Conservation (phyloP, 2,888 invertebrate species). For the Dasypolia templi region DNA sequence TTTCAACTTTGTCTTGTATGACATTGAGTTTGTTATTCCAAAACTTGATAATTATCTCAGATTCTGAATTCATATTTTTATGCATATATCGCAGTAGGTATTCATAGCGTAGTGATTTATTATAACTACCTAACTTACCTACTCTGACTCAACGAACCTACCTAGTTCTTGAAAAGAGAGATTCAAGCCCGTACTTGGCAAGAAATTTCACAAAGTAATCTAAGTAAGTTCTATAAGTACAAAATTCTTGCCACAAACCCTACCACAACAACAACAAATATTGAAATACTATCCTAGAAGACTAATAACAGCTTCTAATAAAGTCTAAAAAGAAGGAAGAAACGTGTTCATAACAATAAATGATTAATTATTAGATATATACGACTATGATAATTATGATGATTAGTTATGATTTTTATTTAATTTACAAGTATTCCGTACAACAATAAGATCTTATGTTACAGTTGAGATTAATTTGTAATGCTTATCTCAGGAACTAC, state of each 20-base stretch:
- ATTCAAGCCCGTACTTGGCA: neutral
- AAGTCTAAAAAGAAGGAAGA: slow-evolving; percentile 21
- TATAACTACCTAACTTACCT: neutral
- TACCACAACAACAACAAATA: slow-evolving; percentile 7
- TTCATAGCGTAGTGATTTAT: neutral
- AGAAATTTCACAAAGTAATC: neutral
- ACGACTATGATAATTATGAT: too few species aligned
- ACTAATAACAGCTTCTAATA: too few species aligned
- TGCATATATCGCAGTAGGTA: neutral
- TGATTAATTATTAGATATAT: too few species aligned
- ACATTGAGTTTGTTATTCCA: neutral
- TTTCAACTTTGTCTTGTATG: neutral
- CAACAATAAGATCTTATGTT: slow-evolving; percentile 2
- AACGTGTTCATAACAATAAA: slow-evolving; percentile 34
- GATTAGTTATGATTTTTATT: too few species aligned
- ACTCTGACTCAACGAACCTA: neutral
- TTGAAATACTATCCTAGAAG: slow-evolving; percentile 10
- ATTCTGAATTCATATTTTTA: neutral
- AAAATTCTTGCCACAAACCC: slow-evolving; percentile 29
- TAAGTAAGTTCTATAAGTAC: too few species aligned
- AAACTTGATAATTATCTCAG: neutral
- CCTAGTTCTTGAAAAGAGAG: neutral
- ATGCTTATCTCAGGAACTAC: slow-evolving; percentile 54
- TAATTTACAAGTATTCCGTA: neutral
- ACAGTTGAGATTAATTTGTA: slow-evolving; percentile 31